phyloP scores from a whole-genome alignment of 2,113 vertebrate genomes.

The Bucco capensis region DNA sequence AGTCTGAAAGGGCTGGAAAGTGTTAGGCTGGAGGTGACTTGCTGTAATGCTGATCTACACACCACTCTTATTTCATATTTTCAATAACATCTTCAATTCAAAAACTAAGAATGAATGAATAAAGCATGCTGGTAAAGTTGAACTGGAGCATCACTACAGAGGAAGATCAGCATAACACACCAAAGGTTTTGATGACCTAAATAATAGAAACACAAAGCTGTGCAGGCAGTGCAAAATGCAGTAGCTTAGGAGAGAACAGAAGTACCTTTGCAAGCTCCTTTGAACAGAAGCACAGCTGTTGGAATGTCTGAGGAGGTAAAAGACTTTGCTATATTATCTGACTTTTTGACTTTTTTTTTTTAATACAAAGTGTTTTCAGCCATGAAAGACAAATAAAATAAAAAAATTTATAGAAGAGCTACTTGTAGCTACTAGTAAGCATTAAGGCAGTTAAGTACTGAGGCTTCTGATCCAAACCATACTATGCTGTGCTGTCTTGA shows the following conservation, averaged over 20 bases:
- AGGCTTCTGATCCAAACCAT: not conserved
- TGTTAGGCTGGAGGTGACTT: not conserved
- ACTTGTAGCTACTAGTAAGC: not conserved
- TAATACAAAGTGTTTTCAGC: not conserved
- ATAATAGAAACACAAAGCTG: not conserved
- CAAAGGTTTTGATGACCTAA: not conserved
- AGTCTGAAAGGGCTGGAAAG: not conserved
- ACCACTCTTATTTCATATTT: not conserved
- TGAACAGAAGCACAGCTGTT: not conserved
- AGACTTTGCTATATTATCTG: not conserved
- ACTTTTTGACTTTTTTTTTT: not conserved
- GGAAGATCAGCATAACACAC: accelerated
- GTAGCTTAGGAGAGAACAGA: not conserved
- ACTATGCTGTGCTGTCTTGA: not conserved
- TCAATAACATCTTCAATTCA: not conserved
- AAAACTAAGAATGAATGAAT: not conserved
- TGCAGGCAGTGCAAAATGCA: not conserved
- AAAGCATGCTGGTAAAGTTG: not conserved
- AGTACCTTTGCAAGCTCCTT: not conserved
- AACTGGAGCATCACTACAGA: not conserved
- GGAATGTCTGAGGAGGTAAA: not conserved
- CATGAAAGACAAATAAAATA: not conserved
- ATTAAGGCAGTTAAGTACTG: not conserved
- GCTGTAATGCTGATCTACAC: not conserved
- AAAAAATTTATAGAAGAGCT: not conserved